These are phyloP conservation scores for Drosophila pallidifrons DNA, from an alignment of 1,140 invertebrate genomes.

Conservation along the genomic window DNA sequence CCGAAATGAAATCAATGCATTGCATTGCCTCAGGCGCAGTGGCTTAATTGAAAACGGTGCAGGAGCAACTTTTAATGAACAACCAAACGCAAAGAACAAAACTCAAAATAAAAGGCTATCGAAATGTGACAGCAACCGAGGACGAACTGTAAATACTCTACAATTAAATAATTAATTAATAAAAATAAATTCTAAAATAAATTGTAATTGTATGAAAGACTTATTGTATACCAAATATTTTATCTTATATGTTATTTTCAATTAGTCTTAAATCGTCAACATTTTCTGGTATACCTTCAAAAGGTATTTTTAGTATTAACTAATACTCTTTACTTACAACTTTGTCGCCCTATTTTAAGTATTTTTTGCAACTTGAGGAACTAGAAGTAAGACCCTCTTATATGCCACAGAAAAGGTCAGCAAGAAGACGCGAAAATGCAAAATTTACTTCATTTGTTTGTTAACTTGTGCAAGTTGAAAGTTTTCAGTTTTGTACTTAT, in stretches of 20 bases:
- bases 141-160: not conserved
- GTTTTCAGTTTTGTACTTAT: constrained; percentile 47
- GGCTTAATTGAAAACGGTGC: constrained; percentile 72
- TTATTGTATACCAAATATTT: too few species aligned
- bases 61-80: constrained; percentile 78
- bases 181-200: not conserved
- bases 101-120: constrained; percentile 10
- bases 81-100: constrained; percentile 28
- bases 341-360: not conserved
- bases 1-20: constrained; percentile 74
- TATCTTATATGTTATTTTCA: too few species aligned
- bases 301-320: not conserved
- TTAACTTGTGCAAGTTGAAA: constrained; percentile 44
- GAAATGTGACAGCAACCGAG: not conserved
- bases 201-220: too few species aligned
- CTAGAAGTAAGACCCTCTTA: not conserved
- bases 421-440: constrained; percentile 48
- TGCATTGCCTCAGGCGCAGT: constrained; percentile 53
- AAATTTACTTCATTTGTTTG: constrained; percentile 53
- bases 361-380: not conserved
- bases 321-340: not conserved
- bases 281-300: not conserved
- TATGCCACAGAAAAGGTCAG: not conserved
- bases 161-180: not conserved
- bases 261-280: too few species aligned